phyloP scores from a whole-genome alignment of 2,797 vertebrate genomes.

The Macropus fuliginosus region DNA sequence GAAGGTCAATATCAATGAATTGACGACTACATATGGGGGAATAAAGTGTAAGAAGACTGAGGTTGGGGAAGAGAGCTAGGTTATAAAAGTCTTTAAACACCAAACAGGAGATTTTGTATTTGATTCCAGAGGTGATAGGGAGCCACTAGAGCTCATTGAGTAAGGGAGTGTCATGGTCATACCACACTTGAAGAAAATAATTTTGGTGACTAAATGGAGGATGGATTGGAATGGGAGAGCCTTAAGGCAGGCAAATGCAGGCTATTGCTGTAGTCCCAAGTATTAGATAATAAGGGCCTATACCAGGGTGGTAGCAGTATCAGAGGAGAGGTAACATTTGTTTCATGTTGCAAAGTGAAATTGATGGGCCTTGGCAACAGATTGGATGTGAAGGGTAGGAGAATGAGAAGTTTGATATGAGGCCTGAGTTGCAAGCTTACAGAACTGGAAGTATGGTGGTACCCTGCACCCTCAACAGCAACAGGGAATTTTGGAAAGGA shows the following conservation, averaged over 20 bases:
- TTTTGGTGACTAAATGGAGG: neutral
- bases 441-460: neutral
- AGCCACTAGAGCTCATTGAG: neutral
- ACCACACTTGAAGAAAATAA: neutral
- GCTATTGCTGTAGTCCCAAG: neutral
- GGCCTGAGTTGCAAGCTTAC: neutral
- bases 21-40: neutral
- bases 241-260: neutral
- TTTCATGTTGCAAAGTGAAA: neutral
- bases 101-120: neutral
- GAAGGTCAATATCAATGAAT: neutral
- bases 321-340: neutral
- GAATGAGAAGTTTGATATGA: neutral
- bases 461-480: neutral
- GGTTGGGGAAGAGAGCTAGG: neutral
- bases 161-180: neutral
- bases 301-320: neutral
- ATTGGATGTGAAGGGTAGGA: neutral
- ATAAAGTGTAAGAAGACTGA: neutral
- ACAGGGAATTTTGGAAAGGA: neutral
- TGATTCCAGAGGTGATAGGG: neutral
- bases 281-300: neutral
- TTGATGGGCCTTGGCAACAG: neutral
- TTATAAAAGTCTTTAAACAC: neutral
- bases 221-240: neutral